A percentile compares a stretch with the other conserved stretches of the same genome.
Conservation (phyloP, 2,797 vertebrate genomes). For the Carcharodon carcharias region DNA sequence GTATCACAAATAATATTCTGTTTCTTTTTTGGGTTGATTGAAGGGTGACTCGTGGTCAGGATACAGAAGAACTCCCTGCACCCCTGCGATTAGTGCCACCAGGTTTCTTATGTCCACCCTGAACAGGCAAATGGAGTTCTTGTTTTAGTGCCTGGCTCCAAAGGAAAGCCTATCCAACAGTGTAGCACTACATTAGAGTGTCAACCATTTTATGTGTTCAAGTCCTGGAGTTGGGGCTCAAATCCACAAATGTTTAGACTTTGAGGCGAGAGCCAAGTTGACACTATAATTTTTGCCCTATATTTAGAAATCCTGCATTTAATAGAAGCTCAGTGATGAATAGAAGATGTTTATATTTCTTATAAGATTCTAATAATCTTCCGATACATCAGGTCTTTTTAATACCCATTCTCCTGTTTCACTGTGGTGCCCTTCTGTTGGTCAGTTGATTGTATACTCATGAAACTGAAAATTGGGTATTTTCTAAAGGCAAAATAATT, state of each 20-base stretch:
- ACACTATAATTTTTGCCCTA: neutral
- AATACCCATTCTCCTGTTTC: neutral
- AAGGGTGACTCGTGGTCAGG: neutral
- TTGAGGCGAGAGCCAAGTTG: neutral
- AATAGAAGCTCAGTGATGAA: neutral
- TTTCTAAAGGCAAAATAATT: neutral
- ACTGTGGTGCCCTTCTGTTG: neutral
- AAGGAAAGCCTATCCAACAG: neutral
- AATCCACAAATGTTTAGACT: neutral
- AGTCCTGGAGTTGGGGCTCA: neutral
- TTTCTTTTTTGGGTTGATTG: neutral
- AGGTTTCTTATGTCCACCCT: neutral
- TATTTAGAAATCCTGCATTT: neutral
- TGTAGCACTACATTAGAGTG: neutral
- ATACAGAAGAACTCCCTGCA: no score
- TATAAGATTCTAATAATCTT: neutral
- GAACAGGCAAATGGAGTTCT: neutral
- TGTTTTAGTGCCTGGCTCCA: neutral
- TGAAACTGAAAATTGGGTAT: neutral
- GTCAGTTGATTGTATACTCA: no score
- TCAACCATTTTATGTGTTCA: neutral
- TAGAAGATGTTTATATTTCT: neutral
- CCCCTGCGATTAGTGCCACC: neutral
- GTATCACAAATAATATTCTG: neutral
- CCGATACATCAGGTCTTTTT: neutral